Evolutionary conservation across 2,888 invertebrate genomes (phyloP).

Genomic region (Clostera curtula): DNA sequence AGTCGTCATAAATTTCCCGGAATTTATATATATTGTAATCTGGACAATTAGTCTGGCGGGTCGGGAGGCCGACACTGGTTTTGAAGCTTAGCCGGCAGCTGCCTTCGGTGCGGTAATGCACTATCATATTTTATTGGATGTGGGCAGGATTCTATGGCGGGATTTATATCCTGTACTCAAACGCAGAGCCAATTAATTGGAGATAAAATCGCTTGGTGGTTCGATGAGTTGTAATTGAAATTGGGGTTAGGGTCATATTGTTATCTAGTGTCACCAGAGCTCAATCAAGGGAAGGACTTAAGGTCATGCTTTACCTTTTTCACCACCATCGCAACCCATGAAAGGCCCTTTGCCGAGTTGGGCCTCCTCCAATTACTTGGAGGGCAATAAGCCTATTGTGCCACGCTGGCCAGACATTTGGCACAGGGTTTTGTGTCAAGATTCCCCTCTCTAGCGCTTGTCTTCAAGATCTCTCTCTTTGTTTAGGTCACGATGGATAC

Average conservation of each 20-base stretch:
- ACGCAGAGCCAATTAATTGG: slow-evolving; percentile 7
- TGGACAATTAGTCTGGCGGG: slow-evolving; percentile 47
- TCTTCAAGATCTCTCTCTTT: no score
- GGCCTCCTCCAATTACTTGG: no score
- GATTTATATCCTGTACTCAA: slow-evolving; percentile 18
- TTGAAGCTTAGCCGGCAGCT: slow-evolving; percentile 24
- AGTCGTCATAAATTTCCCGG: slow-evolving; percentile 42
- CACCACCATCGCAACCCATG: no score
- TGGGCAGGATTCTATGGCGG: slow-evolving; percentile 20
- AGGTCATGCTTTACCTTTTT: no score
- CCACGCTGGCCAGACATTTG: no score
- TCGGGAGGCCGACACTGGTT: slow-evolving; percentile 35
- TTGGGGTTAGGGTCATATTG: neutral
- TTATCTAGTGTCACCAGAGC: no score
- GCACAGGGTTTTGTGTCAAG: no score
- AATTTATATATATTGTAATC: slow-evolving; percentile 55
- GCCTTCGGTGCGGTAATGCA: slow-evolving; percentile 24
- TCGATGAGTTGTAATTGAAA: neutral
- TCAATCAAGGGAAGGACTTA: no score
- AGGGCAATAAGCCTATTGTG: no score
- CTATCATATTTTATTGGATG: slow-evolving; percentile 36
- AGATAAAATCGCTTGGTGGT: neutral
- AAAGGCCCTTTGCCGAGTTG: no score
- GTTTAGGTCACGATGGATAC: no score
- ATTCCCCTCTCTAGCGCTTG: no score